Conservation (phyloP, 2,888 invertebrate genomes). For the Tiphia femorata region DNA sequence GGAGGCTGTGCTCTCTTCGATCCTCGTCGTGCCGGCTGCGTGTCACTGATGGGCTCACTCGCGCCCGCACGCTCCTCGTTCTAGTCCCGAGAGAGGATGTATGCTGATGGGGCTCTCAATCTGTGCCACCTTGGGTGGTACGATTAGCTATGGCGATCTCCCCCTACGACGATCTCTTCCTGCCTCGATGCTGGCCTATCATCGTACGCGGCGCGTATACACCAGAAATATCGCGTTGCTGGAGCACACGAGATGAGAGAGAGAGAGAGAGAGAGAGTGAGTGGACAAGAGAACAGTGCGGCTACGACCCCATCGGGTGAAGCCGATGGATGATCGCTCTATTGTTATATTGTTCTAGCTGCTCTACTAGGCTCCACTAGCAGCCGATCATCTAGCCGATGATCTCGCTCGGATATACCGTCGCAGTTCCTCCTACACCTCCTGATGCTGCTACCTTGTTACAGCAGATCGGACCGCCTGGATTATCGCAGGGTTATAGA, state of each 20-base stretch:
- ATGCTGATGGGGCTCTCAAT: slow-evolving; percentile 65
- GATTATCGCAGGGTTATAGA: too few species aligned
- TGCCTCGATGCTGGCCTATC: slow-evolving; percentile 58
- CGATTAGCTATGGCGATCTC: slow-evolving; percentile 63
- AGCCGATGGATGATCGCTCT: neutral
- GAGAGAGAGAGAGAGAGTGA: too few species aligned
- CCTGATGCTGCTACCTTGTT: too few species aligned
- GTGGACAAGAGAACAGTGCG: too few species aligned
- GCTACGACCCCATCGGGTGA: slow-evolving; percentile 4
- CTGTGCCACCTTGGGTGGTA: slow-evolving; percentile 69
- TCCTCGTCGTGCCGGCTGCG: neutral
- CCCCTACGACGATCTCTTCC: slow-evolving; percentile 65
- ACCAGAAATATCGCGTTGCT: slow-evolving; percentile 46
- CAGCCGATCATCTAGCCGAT: too few species aligned
- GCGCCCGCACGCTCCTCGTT: neutral
- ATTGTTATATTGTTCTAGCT: neutral
- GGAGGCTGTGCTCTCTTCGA: too few species aligned
- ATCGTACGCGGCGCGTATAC: slow-evolving; percentile 50
- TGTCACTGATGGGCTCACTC: neutral
- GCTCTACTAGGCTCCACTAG: too few species aligned
- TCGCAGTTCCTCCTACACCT: too few species aligned
- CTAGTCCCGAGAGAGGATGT: slow-evolving; percentile 60
- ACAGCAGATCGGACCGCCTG: too few species aligned
- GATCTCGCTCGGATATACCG: too few species aligned
- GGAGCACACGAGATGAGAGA: too few species aligned